Base-by-base conservation (phyloP, 1,140 invertebrate genomes). In the Helicoverpa zea region DNA sequence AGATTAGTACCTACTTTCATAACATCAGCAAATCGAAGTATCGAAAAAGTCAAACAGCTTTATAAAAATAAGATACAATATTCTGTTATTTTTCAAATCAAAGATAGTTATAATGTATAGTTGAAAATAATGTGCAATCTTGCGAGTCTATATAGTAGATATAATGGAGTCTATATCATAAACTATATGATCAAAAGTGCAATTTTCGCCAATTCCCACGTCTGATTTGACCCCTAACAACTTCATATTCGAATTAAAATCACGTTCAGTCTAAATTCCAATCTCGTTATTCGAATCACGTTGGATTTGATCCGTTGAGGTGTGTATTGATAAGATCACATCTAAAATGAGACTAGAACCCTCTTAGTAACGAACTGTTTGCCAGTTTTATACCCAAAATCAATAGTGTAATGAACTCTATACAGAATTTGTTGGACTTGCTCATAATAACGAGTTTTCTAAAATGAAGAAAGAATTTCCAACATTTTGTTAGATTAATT, bases 301-400 rank as follows among this genome's bases (percentile, higher is more conserved):
- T 70, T 5, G 47, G 9, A 52, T 52, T 70, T 52, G 66, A 70
- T 70, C 49, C 66, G 29, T 52, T 51, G 66, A 70, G 66, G 16
- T 70, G 18, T 70, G 18, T 51, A 4, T 13, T 52, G 11, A n/a
- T 18, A 70, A 51, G n/a, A 49, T 52, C 3, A 13, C 13, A 13
- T 35, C 18, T 1, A 29, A 61, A 18, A 61, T 30, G 23, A 30
- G 18, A 61, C 43, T 35, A 35, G 3, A 64, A 43, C 23, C 23
- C 23, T 43, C 61, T 35, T 43, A 14, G 23, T 13, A 54, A 54
- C 14, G 11, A 64, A 64, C 2, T 64, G 14, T 64, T 64, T 43
- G 13, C 29, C 13, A 63, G 14, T 14, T 14, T 43, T 43, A 43
- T 63, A 29, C 29, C 14, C 29, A 63, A 63, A 63, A 63, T 63